Evolutionary conservation across 2,797 vertebrate genomes (phyloP), one percentile per base, ranked within the genome.

Genomic region (Phrynocephalus guinanensis): DNA sequence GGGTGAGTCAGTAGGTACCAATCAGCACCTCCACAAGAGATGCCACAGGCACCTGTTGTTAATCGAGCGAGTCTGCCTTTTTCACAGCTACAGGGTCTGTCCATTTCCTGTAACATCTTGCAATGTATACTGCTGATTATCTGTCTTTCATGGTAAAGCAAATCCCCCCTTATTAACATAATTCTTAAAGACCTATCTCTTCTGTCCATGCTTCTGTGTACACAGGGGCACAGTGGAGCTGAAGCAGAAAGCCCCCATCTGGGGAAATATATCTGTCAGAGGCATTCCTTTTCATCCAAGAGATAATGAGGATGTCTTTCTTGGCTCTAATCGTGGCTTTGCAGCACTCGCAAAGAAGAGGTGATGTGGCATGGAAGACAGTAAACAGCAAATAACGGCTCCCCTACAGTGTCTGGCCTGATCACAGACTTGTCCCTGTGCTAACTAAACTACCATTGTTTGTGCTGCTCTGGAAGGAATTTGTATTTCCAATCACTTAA

Each of bases 121-220:
- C 28, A 38, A n/a, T 38, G 30, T 22, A 44, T 76, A 77, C 80
- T 87, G 80, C 52, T 68, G 52, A 56, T 77, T 24, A 30, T 30
- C 28, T 16, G 7, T 38, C 79, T 75, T 87, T 67, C 5, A 13
- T 82, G 79, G 72, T 63, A 52, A 82, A 76, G 38, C 77, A 50
- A 77, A 87, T 56, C 67, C 71, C 44, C 67, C 33, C 66, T 82
- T 68, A 87, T 87, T 82, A 82, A 87, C 68, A 66, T 87, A 38
- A 70, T 77, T 83, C 60, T 68, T 1, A 20, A 20, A 63, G 28
- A 63, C 16, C 68, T 22, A 66, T 80, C 30, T 72, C 38, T 80
- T 33, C n/a, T 60, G 60, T 56, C 52, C 52, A 56, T 72, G 11
- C 63, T 67, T 80, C 15, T 22, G 24, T 82, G n/a, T 87, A 76